phyloP scores from a whole-genome alignment of 2,888 invertebrate species.

The Sicus ferrugineus region DNA sequence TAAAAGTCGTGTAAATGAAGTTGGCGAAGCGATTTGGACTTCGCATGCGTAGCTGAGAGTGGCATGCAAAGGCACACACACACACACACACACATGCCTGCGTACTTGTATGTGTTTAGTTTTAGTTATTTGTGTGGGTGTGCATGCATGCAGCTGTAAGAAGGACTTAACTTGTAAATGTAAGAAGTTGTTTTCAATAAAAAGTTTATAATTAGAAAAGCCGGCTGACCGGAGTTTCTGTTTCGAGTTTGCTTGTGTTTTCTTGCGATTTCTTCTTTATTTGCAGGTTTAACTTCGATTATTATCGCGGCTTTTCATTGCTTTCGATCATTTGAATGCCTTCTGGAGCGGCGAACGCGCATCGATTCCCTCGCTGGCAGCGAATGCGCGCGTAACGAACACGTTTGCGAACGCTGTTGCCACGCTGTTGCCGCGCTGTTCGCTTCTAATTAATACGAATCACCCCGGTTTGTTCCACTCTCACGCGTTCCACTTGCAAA shows the following conservation, averaged over 20 bases:
- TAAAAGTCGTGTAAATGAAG: too few relatives aligned
- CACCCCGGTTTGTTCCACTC: constrained; percentile 43
- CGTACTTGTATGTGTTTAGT: too few relatives aligned
- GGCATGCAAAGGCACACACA: too few relatives aligned
- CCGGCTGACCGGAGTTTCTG: too few relatives aligned
- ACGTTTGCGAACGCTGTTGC: not conserved
- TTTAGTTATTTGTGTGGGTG: too few relatives aligned
- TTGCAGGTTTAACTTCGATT: not conserved
- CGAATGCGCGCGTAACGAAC: not conserved
- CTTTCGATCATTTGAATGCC: not conserved
- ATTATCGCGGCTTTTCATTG: not conserved
- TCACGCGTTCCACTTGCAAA: constrained; percentile 35
- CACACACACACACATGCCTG: too few relatives aligned
- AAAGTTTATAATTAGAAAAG: constrained; percentile 1
- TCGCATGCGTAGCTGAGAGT: too few relatives aligned
- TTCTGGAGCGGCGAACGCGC: too few relatives aligned
- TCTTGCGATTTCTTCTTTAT: not conserved
- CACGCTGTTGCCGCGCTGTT: constrained; percentile 40
- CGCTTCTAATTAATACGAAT: constrained; percentile 54
- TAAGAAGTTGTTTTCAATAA: constrained; percentile 25
- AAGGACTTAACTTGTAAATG: constrained; percentile 11
- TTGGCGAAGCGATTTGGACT: too few relatives aligned
- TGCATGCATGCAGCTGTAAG: not conserved
- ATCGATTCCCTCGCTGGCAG: too few relatives aligned
- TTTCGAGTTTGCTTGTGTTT: too few relatives aligned